Percentiles rank a stretch among this genome's conserved stretches.
These are phyloP conservation scores for Nysson spinosus DNA, from an alignment of 2,888 invertebrate genomes.

Conservation along the genomic window DNA sequence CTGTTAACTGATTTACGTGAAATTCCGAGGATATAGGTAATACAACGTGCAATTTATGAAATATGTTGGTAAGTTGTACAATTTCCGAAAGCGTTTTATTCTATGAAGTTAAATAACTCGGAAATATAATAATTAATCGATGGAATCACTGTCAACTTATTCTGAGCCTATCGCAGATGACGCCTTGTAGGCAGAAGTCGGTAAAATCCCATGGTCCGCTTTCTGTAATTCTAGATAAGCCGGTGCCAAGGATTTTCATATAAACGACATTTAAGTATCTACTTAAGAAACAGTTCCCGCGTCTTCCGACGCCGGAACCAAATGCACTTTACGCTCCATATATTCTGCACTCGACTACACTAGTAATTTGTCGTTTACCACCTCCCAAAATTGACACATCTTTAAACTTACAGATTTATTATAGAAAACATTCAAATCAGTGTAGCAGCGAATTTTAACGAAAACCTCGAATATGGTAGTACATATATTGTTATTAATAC, in stretches of 20 bases:
- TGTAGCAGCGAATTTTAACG: too few species aligned
- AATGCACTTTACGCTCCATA: not conserved
- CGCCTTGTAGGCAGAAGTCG: conserved; percentile 1
- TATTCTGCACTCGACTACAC: not conserved
- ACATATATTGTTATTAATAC: too few species aligned
- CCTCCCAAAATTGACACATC: not conserved
- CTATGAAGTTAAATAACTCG: not conserved
- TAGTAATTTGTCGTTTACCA: not conserved
- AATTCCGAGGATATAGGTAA: too few species aligned
- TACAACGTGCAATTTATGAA: too few species aligned
- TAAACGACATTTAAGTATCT: conserved; percentile 10
- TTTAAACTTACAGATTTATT: too few species aligned
- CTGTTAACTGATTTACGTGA: too few species aligned
- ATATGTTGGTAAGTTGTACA: too few species aligned
- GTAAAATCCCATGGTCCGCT: conserved; percentile 21
- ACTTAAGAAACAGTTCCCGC: conserved; percentile 9
- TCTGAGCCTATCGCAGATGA: conserved; percentile 13
- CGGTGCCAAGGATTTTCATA: conserved; percentile 8
- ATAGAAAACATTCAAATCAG: too few species aligned
- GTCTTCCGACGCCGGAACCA: not conserved
- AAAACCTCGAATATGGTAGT: too few species aligned
- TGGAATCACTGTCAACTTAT: conserved; percentile 16
- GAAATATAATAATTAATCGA: not conserved
- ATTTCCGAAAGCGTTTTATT: too few species aligned
- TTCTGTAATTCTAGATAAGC: conserved; percentile 34